Percentiles rank a stretch among this genome's conserved stretches.
These are phyloP conservation scores for Cygnus olor DNA, from an alignment of 2,797 vertebrate species.

Conservation along the genomic window DNA sequence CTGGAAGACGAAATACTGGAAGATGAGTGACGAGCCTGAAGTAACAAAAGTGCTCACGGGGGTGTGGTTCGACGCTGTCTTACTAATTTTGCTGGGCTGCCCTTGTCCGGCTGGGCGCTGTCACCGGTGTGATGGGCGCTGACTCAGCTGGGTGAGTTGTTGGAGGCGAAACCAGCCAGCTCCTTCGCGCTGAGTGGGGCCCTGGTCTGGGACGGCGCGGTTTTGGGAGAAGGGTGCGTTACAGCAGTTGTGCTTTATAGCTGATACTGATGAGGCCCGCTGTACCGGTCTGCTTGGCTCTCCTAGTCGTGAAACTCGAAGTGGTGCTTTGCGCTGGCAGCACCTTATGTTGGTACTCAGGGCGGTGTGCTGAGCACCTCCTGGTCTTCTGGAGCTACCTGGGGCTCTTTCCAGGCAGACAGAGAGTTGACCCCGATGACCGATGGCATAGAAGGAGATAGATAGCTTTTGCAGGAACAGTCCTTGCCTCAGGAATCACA, in stretches of 20 bases:
- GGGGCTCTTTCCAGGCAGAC: neutral
- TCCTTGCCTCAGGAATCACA: neutral
- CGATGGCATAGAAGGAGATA: accelerated
- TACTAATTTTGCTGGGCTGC: neutral
- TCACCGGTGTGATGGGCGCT: accelerated
- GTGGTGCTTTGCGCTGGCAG: accelerated
- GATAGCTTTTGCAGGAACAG: neutral
- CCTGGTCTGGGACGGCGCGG: accelerated
- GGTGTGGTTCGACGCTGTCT: accelerated
- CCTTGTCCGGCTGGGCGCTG: neutral
- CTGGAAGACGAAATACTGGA: accelerated
- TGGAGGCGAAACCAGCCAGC: neutral
- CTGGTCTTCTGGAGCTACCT: neutral
- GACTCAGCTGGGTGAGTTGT: neutral
- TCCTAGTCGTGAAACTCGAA: accelerated
- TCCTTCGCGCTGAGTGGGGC: accelerated
- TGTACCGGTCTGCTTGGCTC: accelerated
- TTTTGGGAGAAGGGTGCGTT: accelerated
- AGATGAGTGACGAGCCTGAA: neutral
- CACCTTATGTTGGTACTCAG: accelerated
- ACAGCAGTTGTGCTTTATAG: neutral
- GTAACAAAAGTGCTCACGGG: neutral
- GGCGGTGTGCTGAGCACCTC: neutral
- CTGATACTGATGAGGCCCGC: accelerated
- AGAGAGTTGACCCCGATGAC: accelerated